Conservation (phyloP, 1,140 invertebrate genomes). For the Bombus soroeensis region DNA sequence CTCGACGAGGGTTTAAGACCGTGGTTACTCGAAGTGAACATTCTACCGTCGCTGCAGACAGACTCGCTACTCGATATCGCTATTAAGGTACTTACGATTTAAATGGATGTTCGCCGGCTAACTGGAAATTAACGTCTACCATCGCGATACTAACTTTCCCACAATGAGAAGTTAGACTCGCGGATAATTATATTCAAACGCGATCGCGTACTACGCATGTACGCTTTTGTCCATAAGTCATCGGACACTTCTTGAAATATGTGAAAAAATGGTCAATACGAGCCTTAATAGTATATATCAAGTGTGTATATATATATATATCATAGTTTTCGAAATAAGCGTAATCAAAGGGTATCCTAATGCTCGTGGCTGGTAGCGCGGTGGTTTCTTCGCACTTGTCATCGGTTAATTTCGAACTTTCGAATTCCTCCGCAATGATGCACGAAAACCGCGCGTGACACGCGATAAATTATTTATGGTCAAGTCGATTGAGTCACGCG, state of each 20-base stretch:
- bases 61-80: constrained; percentile 94
- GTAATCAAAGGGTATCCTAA: background rate
- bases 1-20: constrained; percentile 92
- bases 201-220: too few relatives aligned
- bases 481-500: background rate
- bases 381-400: background rate
- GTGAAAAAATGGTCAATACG: background rate
- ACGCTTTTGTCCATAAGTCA: background rate
- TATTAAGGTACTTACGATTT: constrained; percentile 86
- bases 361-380: too few relatives aligned
- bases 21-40: constrained; percentile 98
- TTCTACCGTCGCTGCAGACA: constrained; percentile 96
- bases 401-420: background rate
- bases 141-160: background rate
- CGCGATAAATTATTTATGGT: constrained; percentile 14
- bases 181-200: background rate
- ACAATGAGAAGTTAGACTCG: too few relatives aligned
- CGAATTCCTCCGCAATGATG: constrained; percentile 31
- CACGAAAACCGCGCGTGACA: background rate
- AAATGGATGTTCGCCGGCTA: background rate
- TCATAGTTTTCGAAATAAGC: too few relatives aligned
- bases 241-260: background rate
- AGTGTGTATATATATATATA: too few relatives aligned
- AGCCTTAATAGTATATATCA: too few relatives aligned
- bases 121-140: background rate